A percentile compares a stretch with the other conserved stretches of the same genome.
phyloP scores from a whole-genome alignment of 2,797 vertebrate genomes.

The Petrocephalus schoutedeni region DNA sequence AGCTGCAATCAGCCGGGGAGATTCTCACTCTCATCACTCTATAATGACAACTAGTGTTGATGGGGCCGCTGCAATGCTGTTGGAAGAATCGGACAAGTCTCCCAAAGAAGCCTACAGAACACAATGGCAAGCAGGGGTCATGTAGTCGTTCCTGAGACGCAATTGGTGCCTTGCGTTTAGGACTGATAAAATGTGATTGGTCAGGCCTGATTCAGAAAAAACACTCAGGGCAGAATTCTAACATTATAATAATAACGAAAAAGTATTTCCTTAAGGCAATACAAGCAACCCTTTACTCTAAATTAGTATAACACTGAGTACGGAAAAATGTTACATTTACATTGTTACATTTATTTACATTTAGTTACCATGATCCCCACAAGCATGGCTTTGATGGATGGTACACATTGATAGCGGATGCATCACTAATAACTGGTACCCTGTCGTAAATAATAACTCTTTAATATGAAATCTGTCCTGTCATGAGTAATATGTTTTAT shows the following conservation, averaged over 20 bases:
- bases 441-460: not conserved
- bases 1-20: not conserved
- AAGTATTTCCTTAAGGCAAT: not conserved
- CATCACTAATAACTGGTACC: not conserved
- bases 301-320: not conserved
- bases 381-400: not conserved
- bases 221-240: not conserved
- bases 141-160: not conserved
- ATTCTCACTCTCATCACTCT: not conserved
- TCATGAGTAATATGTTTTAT: not conserved
- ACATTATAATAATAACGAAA: not conserved
- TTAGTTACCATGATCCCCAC: not conserved
- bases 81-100: not conserved
- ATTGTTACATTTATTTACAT: not conserved
- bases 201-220: not conserved
- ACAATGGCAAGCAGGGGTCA: not conserved
- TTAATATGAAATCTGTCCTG: not conserved
- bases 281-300: not conserved
- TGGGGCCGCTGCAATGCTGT: not conserved
- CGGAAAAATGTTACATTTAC: not conserved
- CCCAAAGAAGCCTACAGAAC: not conserved
- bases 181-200: not conserved
- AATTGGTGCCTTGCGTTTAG: not conserved
- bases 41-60: not conserved
- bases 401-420: not conserved